Evolutionary conservation across 2,888 invertebrate species (phyloP).

Genomic region (Stenotaenia linearis): DNA sequence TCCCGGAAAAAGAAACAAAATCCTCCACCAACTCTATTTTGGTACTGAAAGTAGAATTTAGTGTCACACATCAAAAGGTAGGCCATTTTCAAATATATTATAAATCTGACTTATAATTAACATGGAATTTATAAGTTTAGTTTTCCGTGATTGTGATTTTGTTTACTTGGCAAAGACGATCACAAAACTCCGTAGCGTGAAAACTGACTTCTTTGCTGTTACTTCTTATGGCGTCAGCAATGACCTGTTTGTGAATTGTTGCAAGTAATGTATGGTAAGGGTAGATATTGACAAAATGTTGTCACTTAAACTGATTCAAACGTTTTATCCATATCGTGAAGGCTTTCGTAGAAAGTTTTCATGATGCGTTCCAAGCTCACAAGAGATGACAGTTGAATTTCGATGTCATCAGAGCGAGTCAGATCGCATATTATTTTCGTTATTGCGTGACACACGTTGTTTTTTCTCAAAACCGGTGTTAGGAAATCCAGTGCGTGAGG

Average conservation of each 20-base stretch:
- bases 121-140: no score
- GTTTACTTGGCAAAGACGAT: background rate
- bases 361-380: background rate
- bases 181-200: background rate
- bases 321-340: background rate
- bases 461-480: background rate
- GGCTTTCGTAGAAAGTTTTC: background rate
- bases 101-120: no score
- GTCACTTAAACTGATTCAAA: background rate
- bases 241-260: background rate
- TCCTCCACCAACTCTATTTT: background rate
- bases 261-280: no score
- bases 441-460: background rate
- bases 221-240: background rate
- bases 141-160: no score
- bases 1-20: background rate
- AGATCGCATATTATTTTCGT: background rate
- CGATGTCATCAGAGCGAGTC: background rate
- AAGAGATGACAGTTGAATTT: background rate
- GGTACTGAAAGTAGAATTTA: background rate
- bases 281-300: no score
- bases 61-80: no score
- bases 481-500: background rate
- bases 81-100: no score
- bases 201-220: background rate